phyloP scores from a whole-genome alignment of 2,797 vertebrate species.

The Platalea minor region DNA sequence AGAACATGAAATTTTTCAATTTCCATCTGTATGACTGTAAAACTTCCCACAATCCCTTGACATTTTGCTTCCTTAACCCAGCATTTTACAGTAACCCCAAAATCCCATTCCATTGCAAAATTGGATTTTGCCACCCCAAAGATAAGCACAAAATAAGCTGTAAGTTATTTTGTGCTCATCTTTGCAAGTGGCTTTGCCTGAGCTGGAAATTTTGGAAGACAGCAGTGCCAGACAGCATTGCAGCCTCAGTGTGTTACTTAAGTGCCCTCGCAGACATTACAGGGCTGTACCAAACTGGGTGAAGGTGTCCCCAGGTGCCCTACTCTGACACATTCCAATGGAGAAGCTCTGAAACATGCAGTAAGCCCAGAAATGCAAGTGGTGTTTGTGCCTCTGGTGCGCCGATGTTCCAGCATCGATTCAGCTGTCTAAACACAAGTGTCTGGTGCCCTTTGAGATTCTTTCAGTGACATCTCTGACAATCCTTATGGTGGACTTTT shows the following conservation, averaged over 20 bases:
- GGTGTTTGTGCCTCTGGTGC: not conserved
- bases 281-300: not conserved
- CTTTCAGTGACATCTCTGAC: not conserved
- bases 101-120: not conserved
- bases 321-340: not conserved
- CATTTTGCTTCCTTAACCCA: not conserved
- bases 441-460: not conserved
- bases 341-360: not conserved
- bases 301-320: not conserved
- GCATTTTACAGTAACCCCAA: not conserved
- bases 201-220: not conserved
- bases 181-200: not conserved
- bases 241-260: not conserved
- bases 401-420: not conserved
- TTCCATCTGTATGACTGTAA: not conserved
- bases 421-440: constrained; percentile 16
- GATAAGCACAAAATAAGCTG: not conserved
- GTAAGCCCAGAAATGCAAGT: not conserved
- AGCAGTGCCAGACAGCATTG: not conserved
- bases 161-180: not conserved
- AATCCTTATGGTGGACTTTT: not conserved
- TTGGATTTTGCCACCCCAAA: not conserved
- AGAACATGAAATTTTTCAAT: not conserved
- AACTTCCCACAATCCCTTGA: not conserved
- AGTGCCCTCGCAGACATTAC: not conserved